Conservation (phyloP, 2,113 vertebrate genomes). For the Tenrec ecaudatus region DNA sequence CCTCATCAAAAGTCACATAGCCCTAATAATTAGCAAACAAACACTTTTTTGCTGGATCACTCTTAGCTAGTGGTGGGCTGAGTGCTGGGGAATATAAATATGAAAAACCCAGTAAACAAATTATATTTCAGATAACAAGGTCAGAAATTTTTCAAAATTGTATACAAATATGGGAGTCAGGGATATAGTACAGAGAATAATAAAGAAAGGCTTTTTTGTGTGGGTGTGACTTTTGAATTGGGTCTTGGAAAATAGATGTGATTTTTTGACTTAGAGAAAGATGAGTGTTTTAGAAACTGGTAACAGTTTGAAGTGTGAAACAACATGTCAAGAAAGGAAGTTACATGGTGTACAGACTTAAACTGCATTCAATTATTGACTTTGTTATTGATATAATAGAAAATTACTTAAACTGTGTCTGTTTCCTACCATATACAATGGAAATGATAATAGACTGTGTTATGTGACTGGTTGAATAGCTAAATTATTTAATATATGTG, state of each 20-base stretch:
- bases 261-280: constrained; percentile 8
- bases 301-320: background rate
- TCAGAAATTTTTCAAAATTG: constrained; percentile 24
- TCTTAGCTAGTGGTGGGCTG: background rate
- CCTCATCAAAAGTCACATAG: background rate
- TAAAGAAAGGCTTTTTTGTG: background rate
- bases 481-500: background rate
- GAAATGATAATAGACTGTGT: background rate
- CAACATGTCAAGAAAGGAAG: background rate
- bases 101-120: background rate
- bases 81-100: background rate
- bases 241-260: background rate
- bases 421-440: background rate
- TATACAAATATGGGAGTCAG: background rate
- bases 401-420: background rate
- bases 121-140: background rate
- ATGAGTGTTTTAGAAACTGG: background rate
- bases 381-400: background rate
- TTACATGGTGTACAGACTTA: background rate
- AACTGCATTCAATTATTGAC: background rate
- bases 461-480: background rate
- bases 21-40: background rate
- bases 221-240: background rate
- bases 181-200: background rate
- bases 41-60: background rate